A percentile compares a stretch with the other conserved stretches of the same genome.
These are phyloP conservation scores for Perca fluviatilis DNA, from an alignment of 2,113 vertebrate species.

Conservation along the genomic window DNA sequence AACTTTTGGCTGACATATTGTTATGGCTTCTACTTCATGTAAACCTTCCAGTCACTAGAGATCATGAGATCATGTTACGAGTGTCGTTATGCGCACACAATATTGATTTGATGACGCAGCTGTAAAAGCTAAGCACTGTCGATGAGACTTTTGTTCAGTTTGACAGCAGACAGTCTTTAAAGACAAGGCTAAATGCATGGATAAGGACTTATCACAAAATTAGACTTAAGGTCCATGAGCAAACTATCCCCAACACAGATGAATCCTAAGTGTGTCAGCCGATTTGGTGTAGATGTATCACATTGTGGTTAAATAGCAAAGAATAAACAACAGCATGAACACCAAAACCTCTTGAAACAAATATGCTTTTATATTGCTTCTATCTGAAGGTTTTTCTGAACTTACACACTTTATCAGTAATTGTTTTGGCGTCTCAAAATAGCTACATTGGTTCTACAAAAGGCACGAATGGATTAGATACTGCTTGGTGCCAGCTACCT, in stretches of 20 bases:
- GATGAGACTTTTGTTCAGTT: too few relatives aligned
- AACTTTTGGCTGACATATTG: background rate
- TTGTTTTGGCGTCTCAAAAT: slow-evolving; percentile 26
- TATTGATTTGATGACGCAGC: background rate
- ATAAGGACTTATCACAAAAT: background rate
- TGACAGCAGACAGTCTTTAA: too few relatives aligned
- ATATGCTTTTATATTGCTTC: background rate
- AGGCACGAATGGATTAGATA: slow-evolving; percentile 42
- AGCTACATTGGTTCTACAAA: slow-evolving; percentile 34
- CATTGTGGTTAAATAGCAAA: background rate
- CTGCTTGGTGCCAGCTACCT: slow-evolving; percentile 27
- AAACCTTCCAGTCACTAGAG: background rate
- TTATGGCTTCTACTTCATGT: background rate
- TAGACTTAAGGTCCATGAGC: background rate
- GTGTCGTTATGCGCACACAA: too few relatives aligned
- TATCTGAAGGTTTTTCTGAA: background rate
- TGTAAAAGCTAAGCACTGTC: too few relatives aligned
- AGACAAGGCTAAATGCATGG: background rate
- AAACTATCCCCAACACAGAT: background rate
- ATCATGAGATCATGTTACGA: too few relatives aligned
- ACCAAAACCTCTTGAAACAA: background rate
- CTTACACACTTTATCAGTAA: background rate
- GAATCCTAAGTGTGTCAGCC: background rate
- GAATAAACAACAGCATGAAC: background rate
- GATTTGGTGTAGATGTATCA: background rate